Conservation (phyloP, 2,113 vertebrate genomes). For the Naja naja region DNA sequence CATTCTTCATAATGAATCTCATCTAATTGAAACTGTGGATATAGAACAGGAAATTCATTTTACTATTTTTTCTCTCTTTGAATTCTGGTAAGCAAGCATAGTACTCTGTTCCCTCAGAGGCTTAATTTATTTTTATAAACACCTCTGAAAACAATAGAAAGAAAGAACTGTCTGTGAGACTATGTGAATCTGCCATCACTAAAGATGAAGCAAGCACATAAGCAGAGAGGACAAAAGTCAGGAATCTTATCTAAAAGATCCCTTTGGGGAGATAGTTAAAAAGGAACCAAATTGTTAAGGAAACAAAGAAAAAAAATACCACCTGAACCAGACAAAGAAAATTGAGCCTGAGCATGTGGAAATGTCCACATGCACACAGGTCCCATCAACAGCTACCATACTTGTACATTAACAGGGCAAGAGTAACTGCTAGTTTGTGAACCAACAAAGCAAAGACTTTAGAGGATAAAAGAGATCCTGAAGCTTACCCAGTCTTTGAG, state of each 20-base stretch:
- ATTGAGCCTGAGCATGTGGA: not conserved
- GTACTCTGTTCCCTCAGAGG: not conserved
- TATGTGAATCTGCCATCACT: not conserved
- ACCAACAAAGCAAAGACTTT: not conserved
- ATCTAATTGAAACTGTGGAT: not conserved
- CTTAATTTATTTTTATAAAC: slow-evolving; percentile 26
- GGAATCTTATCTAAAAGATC: not conserved
- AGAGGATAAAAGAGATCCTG: not conserved
- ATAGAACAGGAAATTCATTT: slow-evolving; percentile 11
- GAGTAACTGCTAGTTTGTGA: not conserved
- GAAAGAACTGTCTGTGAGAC: slow-evolving; percentile 1
- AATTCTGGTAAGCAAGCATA: not conserved
- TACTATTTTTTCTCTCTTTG: not conserved
- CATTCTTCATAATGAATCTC: slow-evolving; percentile 18
- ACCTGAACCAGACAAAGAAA: not conserved
- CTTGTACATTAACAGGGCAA: not conserved
- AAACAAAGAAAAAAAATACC: not conserved
- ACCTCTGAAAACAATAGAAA: slow-evolving; percentile 3
- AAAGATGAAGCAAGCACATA: not conserved
- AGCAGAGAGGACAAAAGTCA: not conserved
- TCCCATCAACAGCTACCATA: not conserved
- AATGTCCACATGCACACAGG: not conserved
- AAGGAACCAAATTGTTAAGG: not conserved
- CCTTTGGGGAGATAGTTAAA: not conserved
- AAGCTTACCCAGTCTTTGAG: not conserved